phyloP scores from a whole-genome alignment of 1,140 invertebrate species.

The Drosophila novamexicana region DNA sequence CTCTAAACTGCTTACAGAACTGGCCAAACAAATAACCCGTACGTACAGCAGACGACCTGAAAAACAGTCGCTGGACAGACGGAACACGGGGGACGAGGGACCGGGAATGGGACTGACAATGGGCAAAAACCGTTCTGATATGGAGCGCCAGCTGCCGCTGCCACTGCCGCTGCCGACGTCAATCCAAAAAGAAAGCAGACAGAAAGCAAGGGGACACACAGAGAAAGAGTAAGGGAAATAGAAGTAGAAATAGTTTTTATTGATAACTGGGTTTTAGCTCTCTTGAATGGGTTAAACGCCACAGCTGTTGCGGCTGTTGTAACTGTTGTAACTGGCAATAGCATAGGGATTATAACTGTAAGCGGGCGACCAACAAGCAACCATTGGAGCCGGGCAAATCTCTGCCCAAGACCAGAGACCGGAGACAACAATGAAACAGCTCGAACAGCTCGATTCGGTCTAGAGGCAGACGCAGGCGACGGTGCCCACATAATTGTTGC shows the following conservation, averaged over 20 bases:
- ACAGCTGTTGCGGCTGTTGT: conserved; percentile 51
- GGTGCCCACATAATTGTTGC: conserved; percentile 67
- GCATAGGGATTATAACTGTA: conserved; percentile 80
- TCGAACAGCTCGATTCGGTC: background rate
- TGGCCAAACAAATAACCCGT: conserved; percentile 77
- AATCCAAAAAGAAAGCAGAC: conserved; percentile 55
- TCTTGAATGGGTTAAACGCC: conserved; percentile 77
- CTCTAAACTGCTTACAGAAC: conserved; percentile 59
- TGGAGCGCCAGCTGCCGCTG: conserved; percentile 40
- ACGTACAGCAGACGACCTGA: conserved; percentile 50
- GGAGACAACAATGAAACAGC: conserved; percentile 22
- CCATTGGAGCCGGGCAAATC: conserved; percentile 31
- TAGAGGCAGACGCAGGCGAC: background rate
- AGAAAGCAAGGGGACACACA: conserved; percentile 32
- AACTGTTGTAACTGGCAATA: conserved; percentile 70
- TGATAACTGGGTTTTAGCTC: conserved; percentile 72
- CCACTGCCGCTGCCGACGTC: conserved; percentile 9
- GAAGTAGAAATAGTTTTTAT: conserved; percentile 65
- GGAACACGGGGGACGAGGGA: conserved; percentile 33
- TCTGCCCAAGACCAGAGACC: conserved; percentile 12
- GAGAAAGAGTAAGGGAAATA: conserved; percentile 23
- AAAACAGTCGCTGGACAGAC: background rate
- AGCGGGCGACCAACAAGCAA: conserved; percentile 20
- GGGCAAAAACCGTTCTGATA: conserved; percentile 40
- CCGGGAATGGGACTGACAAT: conserved; percentile 51